Percentiles rank a stretch among this genome's conserved stretches.
Conservation (phyloP, 2,888 invertebrate species). For the Tortricodes alternella region DNA sequence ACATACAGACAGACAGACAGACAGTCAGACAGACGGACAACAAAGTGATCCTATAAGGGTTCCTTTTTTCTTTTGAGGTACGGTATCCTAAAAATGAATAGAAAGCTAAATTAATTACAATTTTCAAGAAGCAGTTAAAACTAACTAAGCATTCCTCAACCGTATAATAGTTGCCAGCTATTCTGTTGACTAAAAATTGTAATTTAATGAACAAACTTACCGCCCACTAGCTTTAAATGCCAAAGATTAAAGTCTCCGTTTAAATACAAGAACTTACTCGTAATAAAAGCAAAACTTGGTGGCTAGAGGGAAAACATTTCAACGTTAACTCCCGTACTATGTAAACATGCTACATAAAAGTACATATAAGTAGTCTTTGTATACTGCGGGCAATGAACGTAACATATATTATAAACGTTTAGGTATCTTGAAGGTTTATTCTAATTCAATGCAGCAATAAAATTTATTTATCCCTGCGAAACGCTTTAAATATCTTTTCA, state of each 20-base stretch:
- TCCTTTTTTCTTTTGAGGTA: too few species aligned
- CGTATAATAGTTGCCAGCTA: conserved; percentile 8
- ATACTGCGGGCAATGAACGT: conserved; percentile 2
- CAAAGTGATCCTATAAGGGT: too few species aligned
- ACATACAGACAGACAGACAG: too few species aligned
- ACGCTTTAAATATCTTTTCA: not conserved
- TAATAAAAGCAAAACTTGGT: conserved; percentile 25
- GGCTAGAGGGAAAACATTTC: conserved; percentile 12
- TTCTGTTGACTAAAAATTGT: conserved; percentile 14
- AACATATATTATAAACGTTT: not conserved
- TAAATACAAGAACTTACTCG: conserved; percentile 28
- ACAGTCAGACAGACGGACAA: too few species aligned
- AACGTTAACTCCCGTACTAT: not conserved
- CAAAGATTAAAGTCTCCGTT: conserved; percentile 27
- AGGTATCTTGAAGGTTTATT: not conserved
- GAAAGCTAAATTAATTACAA: not conserved
- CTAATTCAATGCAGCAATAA: conserved; percentile 10
- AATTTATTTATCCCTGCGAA: not conserved
- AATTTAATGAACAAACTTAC: conserved; percentile 30
- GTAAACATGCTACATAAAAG: not conserved
- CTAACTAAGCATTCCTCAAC: conserved; percentile 4
- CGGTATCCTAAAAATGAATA: too few species aligned
- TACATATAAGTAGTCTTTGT: not conserved
- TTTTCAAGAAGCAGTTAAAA: not conserved
- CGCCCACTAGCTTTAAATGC: conserved; percentile 23